phyloP scores from a whole-genome alignment of 2,888 invertebrate species.

The Caenorhabditis panamensis region DNA sequence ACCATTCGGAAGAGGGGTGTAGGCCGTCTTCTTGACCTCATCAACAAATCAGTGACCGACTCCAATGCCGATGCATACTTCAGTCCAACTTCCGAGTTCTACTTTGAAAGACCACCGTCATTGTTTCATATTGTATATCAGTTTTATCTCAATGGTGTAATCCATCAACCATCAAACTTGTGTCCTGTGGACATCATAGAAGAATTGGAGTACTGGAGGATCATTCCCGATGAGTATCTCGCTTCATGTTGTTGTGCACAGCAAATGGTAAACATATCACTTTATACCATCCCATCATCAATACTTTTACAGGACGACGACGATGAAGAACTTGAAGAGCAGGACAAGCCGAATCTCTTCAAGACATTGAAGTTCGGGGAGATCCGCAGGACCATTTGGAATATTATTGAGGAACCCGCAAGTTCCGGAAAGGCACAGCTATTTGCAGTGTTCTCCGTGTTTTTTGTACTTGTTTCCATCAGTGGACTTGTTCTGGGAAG shows the following conservation, averaged over 20 bases:
- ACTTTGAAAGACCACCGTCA: conserved; percentile 75
- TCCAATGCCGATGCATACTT: conserved; percentile 72
- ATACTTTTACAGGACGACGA: conserved; percentile 45
- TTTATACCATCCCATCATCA: not conserved
- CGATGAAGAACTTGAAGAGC: conserved; percentile 59
- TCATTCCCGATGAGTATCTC: conserved; percentile 67
- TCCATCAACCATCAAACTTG: conserved; percentile 82
- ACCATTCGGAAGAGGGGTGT: conserved; percentile 67
- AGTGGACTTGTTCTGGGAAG: conserved; percentile 76
- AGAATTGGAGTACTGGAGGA: conserved; percentile 82
- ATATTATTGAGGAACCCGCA: conserved; percentile 76
- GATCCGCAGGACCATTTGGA: conserved; percentile 72
- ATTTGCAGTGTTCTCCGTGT: conserved; percentile 73
- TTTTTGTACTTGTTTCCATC: conserved; percentile 78
- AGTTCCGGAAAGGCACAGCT: conserved; percentile 74
- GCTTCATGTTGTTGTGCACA: conserved; percentile 74
- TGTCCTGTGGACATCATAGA: conserved; percentile 83
- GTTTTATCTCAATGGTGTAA: conserved; percentile 79
- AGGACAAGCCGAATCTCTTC: conserved; percentile 72
- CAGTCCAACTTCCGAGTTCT: conserved; percentile 72
- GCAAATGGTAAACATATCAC: conserved; percentile 23
- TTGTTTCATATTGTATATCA: conserved; percentile 78
- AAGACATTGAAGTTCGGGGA: conserved; percentile 70
- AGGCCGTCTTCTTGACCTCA: conserved; percentile 67
- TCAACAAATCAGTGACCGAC: conserved; percentile 54